phyloP scores from a whole-genome alignment of 2,797 vertebrate species.

The Smutsia gigantea region DNA sequence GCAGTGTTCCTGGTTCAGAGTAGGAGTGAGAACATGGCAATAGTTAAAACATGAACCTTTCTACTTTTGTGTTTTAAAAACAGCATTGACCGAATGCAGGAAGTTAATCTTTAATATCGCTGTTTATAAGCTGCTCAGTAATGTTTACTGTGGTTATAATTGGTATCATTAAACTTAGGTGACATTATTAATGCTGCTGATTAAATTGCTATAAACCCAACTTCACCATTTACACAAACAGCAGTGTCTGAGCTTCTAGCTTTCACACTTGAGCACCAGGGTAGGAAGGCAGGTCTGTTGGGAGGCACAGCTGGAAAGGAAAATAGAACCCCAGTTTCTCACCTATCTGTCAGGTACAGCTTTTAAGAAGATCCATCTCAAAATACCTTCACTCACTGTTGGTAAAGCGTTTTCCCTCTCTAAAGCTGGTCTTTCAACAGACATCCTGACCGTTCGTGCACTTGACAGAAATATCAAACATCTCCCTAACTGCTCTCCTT shows the following conservation, averaged over 20 bases:
- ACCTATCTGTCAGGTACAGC: background rate
- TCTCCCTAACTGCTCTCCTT: background rate
- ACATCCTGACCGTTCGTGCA: background rate
- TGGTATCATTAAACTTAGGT: conserved; percentile 89
- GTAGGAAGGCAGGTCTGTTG: background rate
- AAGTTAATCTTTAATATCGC: conserved; percentile 85
- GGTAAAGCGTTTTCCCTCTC: background rate
- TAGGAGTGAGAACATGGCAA: conserved; percentile 56
- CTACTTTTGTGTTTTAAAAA: conserved; percentile 57
- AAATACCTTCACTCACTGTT: background rate
- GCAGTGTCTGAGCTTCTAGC: conserved; percentile 72
- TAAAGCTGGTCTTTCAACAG: background rate
- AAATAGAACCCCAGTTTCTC: background rate
- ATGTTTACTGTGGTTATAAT: conserved; percentile 89
- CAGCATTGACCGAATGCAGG: conserved; percentile 79
- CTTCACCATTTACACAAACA: conserved; percentile 83
- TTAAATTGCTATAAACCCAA: conserved; percentile 87
- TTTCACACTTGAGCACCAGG: conserved; percentile 42
- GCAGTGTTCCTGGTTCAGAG: background rate
- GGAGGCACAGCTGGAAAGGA: background rate
- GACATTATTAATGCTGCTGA: conserved; percentile 89
- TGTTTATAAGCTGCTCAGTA: conserved; percentile 84
- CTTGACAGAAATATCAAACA: background rate
- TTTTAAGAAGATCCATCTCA: background rate
- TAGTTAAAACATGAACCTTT: conserved; percentile 63